Percentiles rank a stretch among this genome's conserved stretches.
phyloP scores from a whole-genome alignment of 2,113 vertebrate species.

The Melozone crissalis region DNA sequence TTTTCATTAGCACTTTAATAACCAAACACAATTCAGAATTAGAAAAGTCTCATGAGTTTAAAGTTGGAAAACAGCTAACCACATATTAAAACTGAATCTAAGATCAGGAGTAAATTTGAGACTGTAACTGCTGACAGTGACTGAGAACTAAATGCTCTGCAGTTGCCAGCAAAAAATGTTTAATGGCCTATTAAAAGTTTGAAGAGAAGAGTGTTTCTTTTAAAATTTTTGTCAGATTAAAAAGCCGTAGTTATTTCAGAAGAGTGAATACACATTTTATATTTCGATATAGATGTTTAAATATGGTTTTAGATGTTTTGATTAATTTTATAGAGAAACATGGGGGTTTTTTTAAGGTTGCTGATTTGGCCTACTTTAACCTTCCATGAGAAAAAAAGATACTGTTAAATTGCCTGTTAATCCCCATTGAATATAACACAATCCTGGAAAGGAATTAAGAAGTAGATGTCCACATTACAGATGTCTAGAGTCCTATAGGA shows the following conservation, averaged over 20 bases:
- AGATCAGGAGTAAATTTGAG: background rate
- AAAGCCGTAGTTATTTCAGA: background rate
- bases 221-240: background rate
- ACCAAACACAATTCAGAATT: background rate
- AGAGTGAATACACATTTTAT: background rate
- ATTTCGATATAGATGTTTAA: background rate
- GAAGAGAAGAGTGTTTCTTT: background rate
- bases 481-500: background rate
- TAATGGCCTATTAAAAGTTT: background rate
- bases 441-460: background rate
- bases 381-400: background rate
- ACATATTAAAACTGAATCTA: background rate
- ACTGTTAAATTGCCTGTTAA: background rate
- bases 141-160: background rate
- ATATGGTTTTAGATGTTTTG: background rate
- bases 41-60: background rate
- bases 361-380: background rate
- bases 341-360: background rate
- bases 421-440: background rate
- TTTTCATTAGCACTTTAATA: background rate
- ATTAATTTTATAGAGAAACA: background rate
- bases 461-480: background rate
- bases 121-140: background rate
- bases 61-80: background rate
- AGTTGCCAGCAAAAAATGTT: background rate